These are phyloP conservation scores for Cheirogaleus medius DNA, from an alignment of 2,113 vertebrate genomes.

Conservation along the genomic window DNA sequence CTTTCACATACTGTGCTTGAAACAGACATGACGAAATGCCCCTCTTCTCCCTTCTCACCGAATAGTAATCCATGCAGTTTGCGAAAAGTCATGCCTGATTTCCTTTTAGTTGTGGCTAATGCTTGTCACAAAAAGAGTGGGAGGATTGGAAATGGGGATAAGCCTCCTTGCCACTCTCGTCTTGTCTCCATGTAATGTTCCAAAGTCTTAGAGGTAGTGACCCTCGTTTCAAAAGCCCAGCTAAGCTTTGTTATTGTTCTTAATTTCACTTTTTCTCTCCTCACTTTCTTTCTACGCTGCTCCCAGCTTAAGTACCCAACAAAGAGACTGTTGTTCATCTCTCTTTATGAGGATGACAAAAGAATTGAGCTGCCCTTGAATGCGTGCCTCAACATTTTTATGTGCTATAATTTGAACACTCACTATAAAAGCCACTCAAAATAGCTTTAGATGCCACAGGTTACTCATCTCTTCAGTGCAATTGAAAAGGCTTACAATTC, in stretches of 20 bases:
- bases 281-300: background rate
- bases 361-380: constrained; percentile 24
- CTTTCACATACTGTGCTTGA: background rate
- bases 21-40: background rate
- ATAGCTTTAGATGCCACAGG: constrained; percentile 13
- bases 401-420: constrained; percentile 27
- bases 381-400: constrained; percentile 27
- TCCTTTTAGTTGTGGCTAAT: background rate
- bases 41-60: background rate
- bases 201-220: background rate
- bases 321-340: background rate
- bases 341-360: constrained; percentile 11
- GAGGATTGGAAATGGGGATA: background rate
- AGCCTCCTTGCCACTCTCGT: background rate
- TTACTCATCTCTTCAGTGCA: background rate
- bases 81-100: background rate
- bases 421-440: constrained; percentile 45
- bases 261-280: background rate
- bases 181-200: background rate
- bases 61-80: background rate
- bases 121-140: background rate
- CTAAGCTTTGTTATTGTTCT: background rate
- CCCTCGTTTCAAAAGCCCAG: background rate
- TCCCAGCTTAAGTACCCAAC: background rate
- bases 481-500: background rate